phyloP scores from a whole-genome alignment of 2,888 invertebrate genomes.

The Diloba caeruleocephala region DNA sequence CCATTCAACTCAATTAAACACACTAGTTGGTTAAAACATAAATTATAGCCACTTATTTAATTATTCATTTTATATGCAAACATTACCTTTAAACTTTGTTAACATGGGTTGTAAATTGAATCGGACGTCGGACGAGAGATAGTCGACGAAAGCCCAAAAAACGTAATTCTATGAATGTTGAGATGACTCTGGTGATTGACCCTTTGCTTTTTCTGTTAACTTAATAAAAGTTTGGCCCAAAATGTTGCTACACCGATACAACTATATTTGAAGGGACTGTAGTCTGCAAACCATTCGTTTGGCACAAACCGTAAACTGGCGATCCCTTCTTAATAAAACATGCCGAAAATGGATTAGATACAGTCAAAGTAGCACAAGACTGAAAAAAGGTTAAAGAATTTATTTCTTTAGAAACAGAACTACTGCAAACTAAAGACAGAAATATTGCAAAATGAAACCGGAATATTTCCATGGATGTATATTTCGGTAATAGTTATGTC shows the following conservation, averaged over 20 bases:
- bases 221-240: constrained; percentile 40
- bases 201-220: constrained; percentile 40
- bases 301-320: constrained; percentile 14
- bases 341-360: constrained; percentile 4
- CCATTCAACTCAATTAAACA: no score
- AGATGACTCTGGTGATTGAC: constrained; percentile 36
- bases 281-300: constrained; percentile 7
- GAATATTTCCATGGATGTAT: no score
- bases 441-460: no score
- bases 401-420: no score
- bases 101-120: constrained; percentile 45
- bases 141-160: constrained; percentile 25
- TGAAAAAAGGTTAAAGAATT: neutral
- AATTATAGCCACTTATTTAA: neutral
- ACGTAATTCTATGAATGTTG: constrained; percentile 43
- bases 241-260: constrained; percentile 29
- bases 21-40: no score
- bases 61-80: constrained; percentile 15
- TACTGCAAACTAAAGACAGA: no score
- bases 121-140: constrained; percentile 22
- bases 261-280: constrained; percentile 30
- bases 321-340: constrained; percentile 11
- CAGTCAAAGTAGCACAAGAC: neutral
- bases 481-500: no score
- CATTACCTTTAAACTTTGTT: constrained; percentile 19